A percentile compares a stretch with the other conserved stretches of the same genome.
Evolutionary conservation across 2,888 invertebrate genomes (phyloP).

Genomic region (Rhorus exstirpatorius): DNA sequence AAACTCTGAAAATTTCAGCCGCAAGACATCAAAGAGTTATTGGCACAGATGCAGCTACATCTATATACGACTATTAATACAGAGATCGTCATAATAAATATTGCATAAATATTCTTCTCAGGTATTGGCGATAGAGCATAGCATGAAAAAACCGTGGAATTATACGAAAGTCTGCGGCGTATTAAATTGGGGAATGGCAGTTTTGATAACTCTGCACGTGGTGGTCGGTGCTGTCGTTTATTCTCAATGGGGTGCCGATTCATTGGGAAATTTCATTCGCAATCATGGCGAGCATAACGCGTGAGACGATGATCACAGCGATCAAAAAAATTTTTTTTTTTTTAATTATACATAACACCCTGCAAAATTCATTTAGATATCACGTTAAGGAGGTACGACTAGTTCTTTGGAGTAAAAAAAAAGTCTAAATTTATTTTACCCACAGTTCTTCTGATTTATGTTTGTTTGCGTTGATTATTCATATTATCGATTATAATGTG

Average conservation of each 20-base stretch:
- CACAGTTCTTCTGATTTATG: too few relatives aligned
- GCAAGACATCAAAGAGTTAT: background rate
- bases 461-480: too few relatives aligned
- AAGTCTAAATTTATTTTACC: too few relatives aligned
- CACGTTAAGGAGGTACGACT: too few relatives aligned
- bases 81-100: too few relatives aligned
- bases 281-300: slow-evolving; percentile 74
- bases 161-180: slow-evolving; percentile 74
- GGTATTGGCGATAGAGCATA: slow-evolving; percentile 77
- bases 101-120: slow-evolving; percentile 35
- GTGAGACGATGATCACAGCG: slow-evolving; percentile 62
- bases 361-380: background rate
- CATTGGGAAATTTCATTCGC: slow-evolving; percentile 76
- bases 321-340: too few relatives aligned
- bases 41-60: too few relatives aligned
- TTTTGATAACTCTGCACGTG: slow-evolving; percentile 71
- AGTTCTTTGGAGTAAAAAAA: too few relatives aligned
- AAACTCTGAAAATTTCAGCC: too few relatives aligned
- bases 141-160: slow-evolving; percentile 75
- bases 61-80: too few relatives aligned
- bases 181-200: slow-evolving; percentile 77
- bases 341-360: too few relatives aligned
- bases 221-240: slow-evolving; percentile 75
- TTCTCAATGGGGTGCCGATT: slow-evolving; percentile 74
- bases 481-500: too few relatives aligned